Percentiles rank a stretch among this genome's conserved stretches.
These are phyloP conservation scores for Musca domestica DNA, from an alignment of 1,140 invertebrate genomes.

Conservation along the genomic window DNA sequence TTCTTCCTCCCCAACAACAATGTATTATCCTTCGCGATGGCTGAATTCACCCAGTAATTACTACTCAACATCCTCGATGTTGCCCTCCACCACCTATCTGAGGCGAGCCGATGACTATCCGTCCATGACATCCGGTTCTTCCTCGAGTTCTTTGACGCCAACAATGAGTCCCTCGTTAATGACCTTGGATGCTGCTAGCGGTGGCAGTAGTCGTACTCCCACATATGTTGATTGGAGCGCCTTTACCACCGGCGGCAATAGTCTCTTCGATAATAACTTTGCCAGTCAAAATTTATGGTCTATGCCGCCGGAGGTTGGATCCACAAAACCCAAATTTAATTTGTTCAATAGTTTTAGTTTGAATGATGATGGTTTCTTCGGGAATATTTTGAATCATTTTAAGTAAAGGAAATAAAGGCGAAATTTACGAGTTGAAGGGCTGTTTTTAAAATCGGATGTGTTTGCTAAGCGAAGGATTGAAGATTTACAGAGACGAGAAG, in stretches of 20 bases:
- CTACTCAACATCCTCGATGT: neutral
- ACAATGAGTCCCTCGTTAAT: neutral
- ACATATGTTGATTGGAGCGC: neutral
- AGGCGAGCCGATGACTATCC: neutral
- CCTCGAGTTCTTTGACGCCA: neutral
- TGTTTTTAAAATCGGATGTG: no score
- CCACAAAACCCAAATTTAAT: constrained; percentile 12
- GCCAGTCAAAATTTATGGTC: constrained; percentile 8
- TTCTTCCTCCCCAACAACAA: neutral
- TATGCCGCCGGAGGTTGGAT: neutral
- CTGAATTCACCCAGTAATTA: neutral
- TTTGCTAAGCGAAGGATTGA: no score
- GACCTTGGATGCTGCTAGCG: neutral
- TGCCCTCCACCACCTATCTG: neutral
- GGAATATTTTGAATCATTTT: constrained; percentile 3
- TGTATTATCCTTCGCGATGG: constrained; percentile 8
- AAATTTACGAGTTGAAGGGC: no score
- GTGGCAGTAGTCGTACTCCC: neutral
- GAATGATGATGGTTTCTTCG: neutral
- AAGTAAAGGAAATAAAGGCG: neutral
- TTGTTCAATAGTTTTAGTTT: constrained; percentile 11
- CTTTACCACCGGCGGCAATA: neutral
- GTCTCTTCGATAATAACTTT: neutral
- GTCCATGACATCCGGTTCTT: neutral
- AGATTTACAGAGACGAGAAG: no score